These are phyloP conservation scores for Cochlearius cochlearius DNA, from an alignment of 2,113 vertebrate genomes.

Conservation along the genomic window DNA sequence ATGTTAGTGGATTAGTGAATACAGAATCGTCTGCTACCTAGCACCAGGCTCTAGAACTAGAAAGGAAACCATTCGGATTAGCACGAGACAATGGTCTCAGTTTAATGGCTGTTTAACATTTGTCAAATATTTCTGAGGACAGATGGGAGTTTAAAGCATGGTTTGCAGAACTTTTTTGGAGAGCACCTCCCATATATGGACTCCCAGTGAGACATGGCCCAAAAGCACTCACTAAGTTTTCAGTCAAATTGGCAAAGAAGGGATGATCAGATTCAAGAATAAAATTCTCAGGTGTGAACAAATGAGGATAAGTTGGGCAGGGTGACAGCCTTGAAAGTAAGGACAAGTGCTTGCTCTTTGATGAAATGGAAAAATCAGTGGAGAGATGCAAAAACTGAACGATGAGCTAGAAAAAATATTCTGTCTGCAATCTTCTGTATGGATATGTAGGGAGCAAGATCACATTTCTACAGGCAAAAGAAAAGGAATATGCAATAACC, in stretches of 20 bases:
- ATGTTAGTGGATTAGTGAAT: neutral
- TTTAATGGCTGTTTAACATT: neutral
- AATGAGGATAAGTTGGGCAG: neutral
- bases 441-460: neutral
- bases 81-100: neutral
- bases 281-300: neutral
- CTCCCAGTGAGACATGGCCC: neutral
- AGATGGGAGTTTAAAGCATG: neutral
- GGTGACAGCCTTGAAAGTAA: neutral
- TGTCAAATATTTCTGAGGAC: neutral
- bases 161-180: neutral
- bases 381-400: neutral
- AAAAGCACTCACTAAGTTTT: neutral
- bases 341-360: neutral
- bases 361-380: neutral
- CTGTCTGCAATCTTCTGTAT: neutral
- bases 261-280: neutral
- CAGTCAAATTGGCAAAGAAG: neutral
- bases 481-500: neutral
- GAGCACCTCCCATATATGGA: rapidly evolving
- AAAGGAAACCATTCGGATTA: neutral
- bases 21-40: neutral
- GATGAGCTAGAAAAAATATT: neutral
- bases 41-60: neutral
- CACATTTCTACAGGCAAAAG: neutral